Conservation (phyloP, 2,797 vertebrate species). For the Phoeniculus purpureus region DNA sequence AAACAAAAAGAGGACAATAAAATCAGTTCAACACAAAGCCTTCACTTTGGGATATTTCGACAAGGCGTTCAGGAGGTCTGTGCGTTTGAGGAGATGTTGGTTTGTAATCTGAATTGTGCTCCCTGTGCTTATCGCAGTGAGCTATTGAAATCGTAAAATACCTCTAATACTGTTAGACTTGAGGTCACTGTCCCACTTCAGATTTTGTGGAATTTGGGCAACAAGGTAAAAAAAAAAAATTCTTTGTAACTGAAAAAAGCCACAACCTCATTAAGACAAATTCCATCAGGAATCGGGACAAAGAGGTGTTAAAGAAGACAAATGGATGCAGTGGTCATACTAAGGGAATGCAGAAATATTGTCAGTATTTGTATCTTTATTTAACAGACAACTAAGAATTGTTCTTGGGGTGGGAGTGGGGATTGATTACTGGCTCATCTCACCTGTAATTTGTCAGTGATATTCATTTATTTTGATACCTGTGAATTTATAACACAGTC, state of each 20-base stretch:
- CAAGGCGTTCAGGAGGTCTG: neutral
- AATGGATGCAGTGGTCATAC: neutral
- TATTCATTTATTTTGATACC: conserved; percentile 47
- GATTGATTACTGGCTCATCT: neutral
- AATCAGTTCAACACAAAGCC: neutral
- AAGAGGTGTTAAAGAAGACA: neutral
- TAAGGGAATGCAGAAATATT: neutral
- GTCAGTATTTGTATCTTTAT: neutral
- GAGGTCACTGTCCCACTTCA: neutral
- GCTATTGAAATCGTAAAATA: neutral
- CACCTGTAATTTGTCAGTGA: neutral
- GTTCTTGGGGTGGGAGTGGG: neutral
- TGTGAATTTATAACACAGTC: conserved; percentile 10
- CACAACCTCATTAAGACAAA: neutral
- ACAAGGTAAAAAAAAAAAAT: neutral
- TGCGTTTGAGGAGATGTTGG: neutral
- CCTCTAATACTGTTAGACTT: neutral
- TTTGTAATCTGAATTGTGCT: neutral
- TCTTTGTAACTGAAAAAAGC: neutral
- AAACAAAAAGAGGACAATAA: neutral
- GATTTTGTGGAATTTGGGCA: neutral
- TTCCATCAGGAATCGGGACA: neutral
- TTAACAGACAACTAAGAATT: neutral
- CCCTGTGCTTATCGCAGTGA: neutral
- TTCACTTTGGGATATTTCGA: neutral